phyloP scores from a whole-genome alignment of 2,113 vertebrate species.

The Salvator merianae region DNA sequence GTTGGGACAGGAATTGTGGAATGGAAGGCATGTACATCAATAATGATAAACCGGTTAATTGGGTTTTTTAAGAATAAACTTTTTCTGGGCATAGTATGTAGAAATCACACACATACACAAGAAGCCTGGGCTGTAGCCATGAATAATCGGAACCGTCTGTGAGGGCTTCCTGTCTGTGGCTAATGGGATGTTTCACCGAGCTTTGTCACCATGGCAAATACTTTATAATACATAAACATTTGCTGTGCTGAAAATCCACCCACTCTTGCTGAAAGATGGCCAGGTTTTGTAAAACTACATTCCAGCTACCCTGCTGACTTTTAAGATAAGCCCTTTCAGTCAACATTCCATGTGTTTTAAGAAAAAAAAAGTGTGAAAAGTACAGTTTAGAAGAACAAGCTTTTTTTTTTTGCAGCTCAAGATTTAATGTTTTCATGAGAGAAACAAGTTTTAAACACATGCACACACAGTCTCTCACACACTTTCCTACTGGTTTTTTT shows the following conservation, averaged over 20 bases:
- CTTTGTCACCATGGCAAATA: conserved; percentile 87
- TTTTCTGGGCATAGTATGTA: conserved; percentile 69
- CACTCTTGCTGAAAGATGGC: conserved; percentile 83
- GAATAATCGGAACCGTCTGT: conserved; percentile 84
- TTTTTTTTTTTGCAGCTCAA: conserved; percentile 56
- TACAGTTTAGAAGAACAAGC: conserved; percentile 70
- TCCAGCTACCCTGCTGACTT: conserved; percentile 81
- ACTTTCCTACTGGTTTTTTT: conserved; percentile 48
- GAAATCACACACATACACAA: conserved; percentile 49
- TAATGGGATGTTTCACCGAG: conserved; percentile 84
- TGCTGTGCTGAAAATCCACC: conserved; percentile 83
- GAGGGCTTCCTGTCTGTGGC: conserved; percentile 80
- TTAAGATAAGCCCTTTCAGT: conserved; percentile 77
- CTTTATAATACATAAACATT: conserved; percentile 87
- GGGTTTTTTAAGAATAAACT: conserved; percentile 62
- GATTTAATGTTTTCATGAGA: conserved; percentile 57
- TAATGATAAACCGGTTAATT: conserved; percentile 64
- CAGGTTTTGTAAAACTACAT: conserved; percentile 84
- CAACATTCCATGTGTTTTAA: conserved; percentile 75
- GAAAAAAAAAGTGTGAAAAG: conserved; percentile 67
- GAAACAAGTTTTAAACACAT: conserved; percentile 47
- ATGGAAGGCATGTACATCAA: conserved; percentile 62
- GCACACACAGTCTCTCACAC: conserved; percentile 35
- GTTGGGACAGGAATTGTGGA: conserved; percentile 55
- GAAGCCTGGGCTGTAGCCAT: conserved; percentile 76